These are phyloP conservation scores for Guaruba guarouba DNA, from an alignment of 2,113 vertebrate species.

Conservation along the genomic window DNA sequence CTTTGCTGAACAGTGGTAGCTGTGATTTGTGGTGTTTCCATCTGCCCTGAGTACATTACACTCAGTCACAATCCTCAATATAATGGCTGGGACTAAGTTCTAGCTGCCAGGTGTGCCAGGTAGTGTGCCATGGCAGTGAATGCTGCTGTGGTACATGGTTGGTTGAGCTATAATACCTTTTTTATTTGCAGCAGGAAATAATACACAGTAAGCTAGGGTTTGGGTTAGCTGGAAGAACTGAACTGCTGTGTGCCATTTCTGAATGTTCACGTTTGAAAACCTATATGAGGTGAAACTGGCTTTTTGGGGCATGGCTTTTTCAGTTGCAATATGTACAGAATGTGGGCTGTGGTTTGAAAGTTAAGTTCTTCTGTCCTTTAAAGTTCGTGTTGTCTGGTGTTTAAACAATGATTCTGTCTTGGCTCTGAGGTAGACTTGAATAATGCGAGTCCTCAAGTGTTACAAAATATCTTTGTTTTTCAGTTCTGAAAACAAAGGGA, in stretches of 20 bases:
- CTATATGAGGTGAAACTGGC: neutral
- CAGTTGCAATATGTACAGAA: neutral
- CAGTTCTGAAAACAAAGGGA: slow-evolving; percentile 77
- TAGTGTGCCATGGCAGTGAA: neutral
- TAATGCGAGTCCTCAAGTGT: neutral
- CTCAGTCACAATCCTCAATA: neutral
- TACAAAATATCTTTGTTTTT: slow-evolving; percentile 65
- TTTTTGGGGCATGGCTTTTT: neutral
- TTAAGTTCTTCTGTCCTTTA: neutral
- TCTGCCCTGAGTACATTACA: neutral
- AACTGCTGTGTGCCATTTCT: neutral
- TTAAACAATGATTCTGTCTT: neutral
- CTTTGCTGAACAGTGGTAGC: neutral
- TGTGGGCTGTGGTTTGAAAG: neutral
- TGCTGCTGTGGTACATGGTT: neutral
- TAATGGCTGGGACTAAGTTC: neutral
- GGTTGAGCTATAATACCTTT: neutral
- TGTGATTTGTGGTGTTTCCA: neutral
- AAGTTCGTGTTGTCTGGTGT: neutral
- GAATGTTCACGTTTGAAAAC: neutral
- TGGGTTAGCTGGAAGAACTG: neutral
- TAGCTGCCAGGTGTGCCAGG: neutral
- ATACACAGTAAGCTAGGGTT: neutral
- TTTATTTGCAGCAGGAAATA: neutral
- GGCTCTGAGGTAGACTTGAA: neutral